Conservation (phyloP, 2,797 vertebrate genomes). For the Remorina albescens region DNA sequence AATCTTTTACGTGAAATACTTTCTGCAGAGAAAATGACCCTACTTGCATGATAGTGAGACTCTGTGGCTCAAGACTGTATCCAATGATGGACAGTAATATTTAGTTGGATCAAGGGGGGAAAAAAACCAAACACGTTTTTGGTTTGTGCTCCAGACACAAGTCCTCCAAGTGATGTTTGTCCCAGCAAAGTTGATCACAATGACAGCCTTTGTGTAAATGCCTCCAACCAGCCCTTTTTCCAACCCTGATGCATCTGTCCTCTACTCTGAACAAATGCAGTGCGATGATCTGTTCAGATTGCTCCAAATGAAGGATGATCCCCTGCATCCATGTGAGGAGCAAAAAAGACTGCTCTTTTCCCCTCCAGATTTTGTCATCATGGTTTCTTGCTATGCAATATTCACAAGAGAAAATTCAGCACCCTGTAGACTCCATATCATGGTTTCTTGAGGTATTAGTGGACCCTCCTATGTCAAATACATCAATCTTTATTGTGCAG, state of each 20-base stretch:
- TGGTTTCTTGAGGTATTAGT: constrained; percentile 54
- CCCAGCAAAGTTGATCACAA: constrained; percentile 60
- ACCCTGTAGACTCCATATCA: constrained; percentile 45
- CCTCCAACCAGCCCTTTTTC: constrained; percentile 57
- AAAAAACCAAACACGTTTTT: constrained; percentile 51
- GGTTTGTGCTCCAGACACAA: constrained; percentile 54
- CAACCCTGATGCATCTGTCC: constrained; percentile 63
- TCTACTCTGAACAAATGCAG: constrained; percentile 59
- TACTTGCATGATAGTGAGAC: constrained; percentile 67
- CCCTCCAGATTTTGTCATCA: constrained; percentile 64
- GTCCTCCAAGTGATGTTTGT: constrained; percentile 54
- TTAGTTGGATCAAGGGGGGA: constrained; percentile 57
- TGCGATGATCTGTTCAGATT: constrained; percentile 36
- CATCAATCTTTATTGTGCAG: constrained; percentile 69
- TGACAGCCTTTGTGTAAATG: constrained; percentile 75
- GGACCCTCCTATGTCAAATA: constrained; percentile 58
- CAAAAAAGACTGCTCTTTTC: constrained; percentile 29
- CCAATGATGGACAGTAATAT: constrained; percentile 56
- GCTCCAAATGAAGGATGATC: constrained; percentile 36
- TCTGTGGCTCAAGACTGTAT: constrained; percentile 50
- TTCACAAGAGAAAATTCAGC: constrained; percentile 66
- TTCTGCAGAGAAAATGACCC: constrained; percentile 51
- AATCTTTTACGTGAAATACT: constrained; percentile 68
- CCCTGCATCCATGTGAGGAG: constrained; percentile 39
- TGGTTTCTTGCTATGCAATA: constrained; percentile 89